Conservation (phyloP, 2,113 vertebrate species). For the Toxostoma redivivum region DNA sequence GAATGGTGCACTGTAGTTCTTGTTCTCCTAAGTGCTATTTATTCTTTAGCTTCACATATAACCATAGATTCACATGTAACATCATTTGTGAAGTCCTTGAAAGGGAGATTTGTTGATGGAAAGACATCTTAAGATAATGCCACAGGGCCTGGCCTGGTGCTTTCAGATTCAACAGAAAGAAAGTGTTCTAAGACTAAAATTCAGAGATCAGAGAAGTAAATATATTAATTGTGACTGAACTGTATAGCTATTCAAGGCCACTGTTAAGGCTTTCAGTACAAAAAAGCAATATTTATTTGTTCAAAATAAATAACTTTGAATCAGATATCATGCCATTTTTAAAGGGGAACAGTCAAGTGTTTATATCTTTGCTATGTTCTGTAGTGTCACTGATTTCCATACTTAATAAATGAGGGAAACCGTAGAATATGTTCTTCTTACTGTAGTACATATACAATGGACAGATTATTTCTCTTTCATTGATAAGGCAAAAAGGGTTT, state of each 20-base stretch:
- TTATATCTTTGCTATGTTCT: background rate
- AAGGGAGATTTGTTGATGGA: background rate
- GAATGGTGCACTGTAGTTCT: background rate
- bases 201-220: background rate
- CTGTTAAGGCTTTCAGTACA: background rate
- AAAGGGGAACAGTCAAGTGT: background rate
- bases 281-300: background rate
- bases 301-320: background rate
- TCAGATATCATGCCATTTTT: background rate
- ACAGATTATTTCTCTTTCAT: background rate
- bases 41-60: background rate
- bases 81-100: background rate
- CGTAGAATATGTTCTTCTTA: rapidly evolving
- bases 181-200: background rate
- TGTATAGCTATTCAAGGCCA: background rate
- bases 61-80: background rate
- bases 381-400: background rate
- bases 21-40: background rate
- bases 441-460: background rate
- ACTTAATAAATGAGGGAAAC: background rate
- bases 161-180: background rate
- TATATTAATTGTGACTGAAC: background rate
- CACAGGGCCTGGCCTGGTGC: background rate
- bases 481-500: background rate
- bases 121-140: background rate